These are phyloP conservation scores for Mercenaria mercenaria DNA, from an alignment of 1,140 invertebrate genomes.

Conservation along the genomic window DNA sequence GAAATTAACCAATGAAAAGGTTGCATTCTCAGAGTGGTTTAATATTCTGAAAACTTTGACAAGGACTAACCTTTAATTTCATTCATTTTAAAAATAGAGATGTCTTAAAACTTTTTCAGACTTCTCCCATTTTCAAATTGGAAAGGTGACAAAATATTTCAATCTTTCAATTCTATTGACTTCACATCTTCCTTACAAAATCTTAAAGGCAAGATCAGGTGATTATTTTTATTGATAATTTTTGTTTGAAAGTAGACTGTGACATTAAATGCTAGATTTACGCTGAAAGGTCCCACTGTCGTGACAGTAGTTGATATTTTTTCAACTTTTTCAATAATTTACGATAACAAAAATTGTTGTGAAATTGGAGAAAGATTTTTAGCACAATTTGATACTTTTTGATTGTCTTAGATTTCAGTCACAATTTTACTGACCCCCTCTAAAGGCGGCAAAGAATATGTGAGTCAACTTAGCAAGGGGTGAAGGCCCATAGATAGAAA, in stretches of 20 bases:
- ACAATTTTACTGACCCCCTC: neutral
- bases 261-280: neutral
- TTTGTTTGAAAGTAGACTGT: neutral
- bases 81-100: no score
- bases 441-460: neutral
- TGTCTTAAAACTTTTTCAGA: no score
- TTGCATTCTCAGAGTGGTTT: no score
- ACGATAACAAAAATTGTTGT: slow-evolving; percentile 2
- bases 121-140: no score
- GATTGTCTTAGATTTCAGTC: neutral
- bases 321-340: neutral
- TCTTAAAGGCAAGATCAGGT: no score
- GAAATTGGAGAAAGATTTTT: slow-evolving; percentile 4
- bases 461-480: neutral
- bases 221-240: neutral
- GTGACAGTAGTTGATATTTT: neutral
- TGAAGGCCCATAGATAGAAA: neutral
- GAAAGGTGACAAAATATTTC: no score
- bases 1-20: no score
- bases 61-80: no score
- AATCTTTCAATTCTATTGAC: no score
- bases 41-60: no score
- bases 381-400: neutral
- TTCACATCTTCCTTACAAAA: no score
- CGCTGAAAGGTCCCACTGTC: neutral